Conservation (phyloP, 2,888 invertebrate genomes). For the Cosmia trapezina region DNA sequence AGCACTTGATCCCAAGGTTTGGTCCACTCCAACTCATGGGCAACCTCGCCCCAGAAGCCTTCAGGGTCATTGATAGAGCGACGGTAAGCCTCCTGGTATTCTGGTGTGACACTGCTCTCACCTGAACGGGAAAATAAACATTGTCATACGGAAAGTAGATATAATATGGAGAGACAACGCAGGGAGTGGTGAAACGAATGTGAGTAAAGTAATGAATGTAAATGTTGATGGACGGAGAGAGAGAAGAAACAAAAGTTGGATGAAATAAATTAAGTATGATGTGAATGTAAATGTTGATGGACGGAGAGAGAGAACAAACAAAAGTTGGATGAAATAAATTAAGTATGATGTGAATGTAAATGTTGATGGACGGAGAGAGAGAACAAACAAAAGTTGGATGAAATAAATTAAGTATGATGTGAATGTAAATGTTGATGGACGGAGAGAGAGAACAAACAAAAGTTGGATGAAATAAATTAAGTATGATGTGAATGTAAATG, state of each 20-base stretch:
- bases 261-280: not conserved
- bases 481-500: too few relatives aligned
- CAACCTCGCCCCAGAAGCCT: constrained; percentile 96
- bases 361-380: too few relatives aligned
- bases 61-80: constrained; percentile 94
- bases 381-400: too few relatives aligned
- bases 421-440: too few relatives aligned
- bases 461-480: too few relatives aligned
- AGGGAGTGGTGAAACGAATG: not conserved
- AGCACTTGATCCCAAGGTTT: constrained; percentile 96
- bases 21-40: constrained; percentile 93
- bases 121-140: constrained; percentile 64
- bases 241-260: not conserved
- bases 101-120: constrained; percentile 79
- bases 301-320: too few relatives aligned
- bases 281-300: too few relatives aligned
- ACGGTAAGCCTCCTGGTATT: constrained; percentile 92
- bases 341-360: too few relatives aligned
- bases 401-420: too few relatives aligned
- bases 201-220: not conserved
- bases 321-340: too few relatives aligned
- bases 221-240: not conserved
- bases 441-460: too few relatives aligned
- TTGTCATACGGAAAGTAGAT: not conserved
- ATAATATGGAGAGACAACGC: not conserved